phyloP scores from a whole-genome alignment of 1,140 invertebrate genomes.

The Heliothis subflexa region DNA sequence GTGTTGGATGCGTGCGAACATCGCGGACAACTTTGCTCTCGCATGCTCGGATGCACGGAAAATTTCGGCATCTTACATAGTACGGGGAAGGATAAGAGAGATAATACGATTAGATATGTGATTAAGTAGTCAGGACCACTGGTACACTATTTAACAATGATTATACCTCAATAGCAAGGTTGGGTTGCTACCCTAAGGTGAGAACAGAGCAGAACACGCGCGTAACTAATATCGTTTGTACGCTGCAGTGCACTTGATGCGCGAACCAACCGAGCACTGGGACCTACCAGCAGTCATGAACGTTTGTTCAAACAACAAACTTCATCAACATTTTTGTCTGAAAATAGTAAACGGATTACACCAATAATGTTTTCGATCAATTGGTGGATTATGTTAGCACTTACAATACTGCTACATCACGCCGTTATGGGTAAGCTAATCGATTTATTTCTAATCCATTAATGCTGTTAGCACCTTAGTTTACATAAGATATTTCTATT shows the following conservation, averaged over 20 bases:
- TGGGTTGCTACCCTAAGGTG: conserved; percentile 25
- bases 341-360: conserved; percentile 18
- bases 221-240: conserved; percentile 52
- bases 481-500: background rate
- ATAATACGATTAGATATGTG: too few relatives aligned
- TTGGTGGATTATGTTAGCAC: conserved; percentile 8
- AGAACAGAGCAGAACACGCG: conserved; percentile 29
- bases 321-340: conserved; percentile 17
- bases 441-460: conserved; percentile 40
- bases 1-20: too few relatives aligned
- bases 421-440: conserved; percentile 47
- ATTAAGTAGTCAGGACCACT: too few relatives aligned
- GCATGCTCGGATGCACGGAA: too few relatives aligned
- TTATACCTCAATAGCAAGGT: background rate
- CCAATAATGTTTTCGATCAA: conserved; percentile 31
- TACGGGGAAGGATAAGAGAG: too few relatives aligned
- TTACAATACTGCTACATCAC: conserved; percentile 23
- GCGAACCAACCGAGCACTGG: background rate
- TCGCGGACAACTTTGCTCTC: too few relatives aligned
- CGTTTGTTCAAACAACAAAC: conserved; percentile 39
- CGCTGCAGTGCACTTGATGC: conserved; percentile 35
- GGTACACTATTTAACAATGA: background rate
- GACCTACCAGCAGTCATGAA: conserved; percentile 42
- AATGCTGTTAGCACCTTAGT: background rate
- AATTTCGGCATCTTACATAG: too few relatives aligned